Base-by-base conservation (phyloP, 2,797 vertebrate species). In the Scomberomorus guttatus region DNA sequence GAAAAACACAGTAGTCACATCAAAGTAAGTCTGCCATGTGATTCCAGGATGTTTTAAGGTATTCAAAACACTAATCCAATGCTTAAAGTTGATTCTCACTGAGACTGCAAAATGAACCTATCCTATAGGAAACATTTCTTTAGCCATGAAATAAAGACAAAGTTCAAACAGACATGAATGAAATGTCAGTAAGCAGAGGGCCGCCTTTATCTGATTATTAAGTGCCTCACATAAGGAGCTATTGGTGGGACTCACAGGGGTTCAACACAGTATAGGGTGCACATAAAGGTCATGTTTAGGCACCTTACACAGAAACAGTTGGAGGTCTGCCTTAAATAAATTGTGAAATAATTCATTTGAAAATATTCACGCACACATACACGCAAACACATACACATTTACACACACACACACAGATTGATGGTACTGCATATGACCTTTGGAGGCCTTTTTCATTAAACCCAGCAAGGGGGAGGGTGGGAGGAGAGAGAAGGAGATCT, bases 371-470 rank as follows among this genome's bases (percentile, higher is more conserved):
- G 17, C 48, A 62, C 11, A 50, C 32, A 71, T 27, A n/a, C 13
- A 77, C n/a, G 4, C 62, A 68, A 29, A 51, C 66, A 56, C 54
- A 68, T 46, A 64, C 44, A 72, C 17, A 75, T n/a, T 64, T 4
- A 29, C 75, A 81, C 55, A 64, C 75, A 81, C 55, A 64, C 44
- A 61, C 34, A 66, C 79, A 79, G 39, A 82, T 17, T 67, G 54
- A 69, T 70, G 68, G 57, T 63, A 86, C 74, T 65, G 60, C 61
- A 72, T 79, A 32, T 79, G 81, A 92, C 85, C 89, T 87, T 89
- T 83, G 51, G 25, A 72, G 71, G 20, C 52, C 46, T 25, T 71
- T 87, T 78, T 81, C 72, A 90, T 87, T 89, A 89, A 91, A 86
- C 84, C 48, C 86, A 93, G 87, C 75, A 56, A 78, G 82, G 51